phyloP scores from a whole-genome alignment of 1,140 invertebrate species.

The Planococcus citri region DNA sequence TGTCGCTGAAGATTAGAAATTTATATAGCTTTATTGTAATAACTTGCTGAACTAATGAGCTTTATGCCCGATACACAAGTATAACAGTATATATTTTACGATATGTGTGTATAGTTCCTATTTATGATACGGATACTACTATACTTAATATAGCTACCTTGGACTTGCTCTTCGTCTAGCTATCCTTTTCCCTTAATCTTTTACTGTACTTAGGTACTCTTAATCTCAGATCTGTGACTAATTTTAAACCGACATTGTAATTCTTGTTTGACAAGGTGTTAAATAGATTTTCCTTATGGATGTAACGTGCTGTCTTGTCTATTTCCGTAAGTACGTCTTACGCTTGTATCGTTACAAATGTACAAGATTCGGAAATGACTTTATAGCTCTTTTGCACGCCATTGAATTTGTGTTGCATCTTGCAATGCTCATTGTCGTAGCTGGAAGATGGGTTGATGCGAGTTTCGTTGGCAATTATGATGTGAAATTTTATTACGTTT shows the following conservation, averaged over 20 bases:
- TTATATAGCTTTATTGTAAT: slow-evolving; percentile 18
- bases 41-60: slow-evolving; percentile 17
- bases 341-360: too few species aligned
- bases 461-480: too few species aligned
- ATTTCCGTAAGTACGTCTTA: too few species aligned
- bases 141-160: too few species aligned
- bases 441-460: too few species aligned
- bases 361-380: too few species aligned
- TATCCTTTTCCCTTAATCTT: slow-evolving; percentile 1
- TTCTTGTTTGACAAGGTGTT: slow-evolving; percentile 8
- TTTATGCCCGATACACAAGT: neutral
- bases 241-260: slow-evolving; percentile 11
- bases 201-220: neutral
- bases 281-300: neutral
- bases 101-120: neutral
- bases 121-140: neutral
- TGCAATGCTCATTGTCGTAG: too few species aligned
- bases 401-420: too few species aligned
- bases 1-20: slow-evolving; percentile 4
- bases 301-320: too few species aligned
- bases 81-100: neutral
- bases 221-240: slow-evolving; percentile 14
- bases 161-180: too few species aligned
- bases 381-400: too few species aligned
- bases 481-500: too few species aligned